Conservation (phyloP, 2,888 invertebrate species). For the Andricus curvator region DNA sequence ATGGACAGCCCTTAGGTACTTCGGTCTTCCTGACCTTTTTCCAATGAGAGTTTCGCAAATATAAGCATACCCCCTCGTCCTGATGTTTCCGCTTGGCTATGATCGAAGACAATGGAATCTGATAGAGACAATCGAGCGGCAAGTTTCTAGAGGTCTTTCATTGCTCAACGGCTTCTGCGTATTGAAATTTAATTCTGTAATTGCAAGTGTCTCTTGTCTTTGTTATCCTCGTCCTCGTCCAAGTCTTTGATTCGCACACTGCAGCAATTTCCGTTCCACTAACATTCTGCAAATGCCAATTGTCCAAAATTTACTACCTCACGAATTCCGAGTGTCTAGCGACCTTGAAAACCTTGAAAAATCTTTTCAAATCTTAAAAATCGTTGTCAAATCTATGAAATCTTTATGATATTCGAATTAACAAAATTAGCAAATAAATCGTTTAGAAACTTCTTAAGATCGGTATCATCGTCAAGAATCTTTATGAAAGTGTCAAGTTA, state of each 20-base stretch:
- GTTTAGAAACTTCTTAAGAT: no score
- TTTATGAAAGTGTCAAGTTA: no score
- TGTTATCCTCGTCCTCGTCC: slow-evolving; percentile 60
- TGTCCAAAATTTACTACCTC: neutral
- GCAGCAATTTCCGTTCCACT: slow-evolving; percentile 48
- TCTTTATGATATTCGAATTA: no score
- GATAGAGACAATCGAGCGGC: slow-evolving; percentile 48
- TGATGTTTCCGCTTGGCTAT: slow-evolving; percentile 45
- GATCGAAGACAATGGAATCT: slow-evolving; percentile 55
- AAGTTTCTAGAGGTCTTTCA: slow-evolving; percentile 60
- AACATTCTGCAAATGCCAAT: slow-evolving; percentile 9
- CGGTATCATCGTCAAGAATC: no score
- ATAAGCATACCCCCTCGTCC: slow-evolving; percentile 24
- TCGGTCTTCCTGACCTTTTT: neutral
- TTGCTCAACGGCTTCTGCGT: slow-evolving; percentile 61
- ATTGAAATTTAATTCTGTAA: slow-evolving; percentile 67
- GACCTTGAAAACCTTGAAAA: no score
- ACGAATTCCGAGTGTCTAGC: no score
- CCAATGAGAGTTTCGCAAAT: slow-evolving; percentile 42
- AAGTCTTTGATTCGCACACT: slow-evolving; percentile 54
- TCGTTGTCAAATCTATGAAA: no score
- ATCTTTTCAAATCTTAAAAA: no score
- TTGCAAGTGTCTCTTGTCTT: slow-evolving; percentile 57
- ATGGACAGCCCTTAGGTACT: neutral
- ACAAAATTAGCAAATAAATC: no score